phyloP scores from a whole-genome alignment of 2,113 vertebrate species.

The Maccullochella peelii region DNA sequence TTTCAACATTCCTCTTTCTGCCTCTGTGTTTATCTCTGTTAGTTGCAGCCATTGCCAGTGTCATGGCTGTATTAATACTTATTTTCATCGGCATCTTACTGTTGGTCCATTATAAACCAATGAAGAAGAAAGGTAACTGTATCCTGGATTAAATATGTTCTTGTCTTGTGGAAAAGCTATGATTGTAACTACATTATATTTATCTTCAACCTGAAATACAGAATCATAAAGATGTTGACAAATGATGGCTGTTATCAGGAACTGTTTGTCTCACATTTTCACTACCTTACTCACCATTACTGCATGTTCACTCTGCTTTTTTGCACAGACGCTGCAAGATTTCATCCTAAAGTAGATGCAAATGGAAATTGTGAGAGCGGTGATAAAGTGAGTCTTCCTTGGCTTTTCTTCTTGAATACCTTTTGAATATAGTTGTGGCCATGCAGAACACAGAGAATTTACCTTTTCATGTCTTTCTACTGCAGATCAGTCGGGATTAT shows the following conservation, averaged over 20 bases:
- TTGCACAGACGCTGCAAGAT: constrained; percentile 25
- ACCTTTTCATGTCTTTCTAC: constrained; percentile 12
- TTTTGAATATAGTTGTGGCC: background rate
- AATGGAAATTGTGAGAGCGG: constrained; percentile 70
- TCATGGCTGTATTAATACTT: background rate
- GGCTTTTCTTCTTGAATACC: background rate
- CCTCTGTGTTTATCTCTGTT: constrained; percentile 31
- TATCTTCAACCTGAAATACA: background rate
- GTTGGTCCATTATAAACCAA: constrained; percentile 9
- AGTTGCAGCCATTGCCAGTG: constrained; percentile 19
- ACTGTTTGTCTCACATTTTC: constrained; percentile 3
- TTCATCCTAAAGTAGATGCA: constrained; percentile 59
- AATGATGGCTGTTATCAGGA: background rate
- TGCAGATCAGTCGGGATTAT: constrained; percentile 34
- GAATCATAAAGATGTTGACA: constrained; percentile 13
- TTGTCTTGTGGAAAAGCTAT: constrained; percentile 12
- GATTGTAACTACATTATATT: background rate
- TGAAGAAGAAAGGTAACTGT: constrained; percentile 60
- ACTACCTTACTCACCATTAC: background rate
- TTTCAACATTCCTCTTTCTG: constrained; percentile 9
- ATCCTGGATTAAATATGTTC: background rate
- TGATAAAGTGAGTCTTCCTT: constrained; percentile 63
- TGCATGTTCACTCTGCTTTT: constrained; percentile 4
- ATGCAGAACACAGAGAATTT: background rate
- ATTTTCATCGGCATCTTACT: constrained; percentile 33